A percentile compares a stretch with the other conserved stretches of the same genome.
phyloP scores from a whole-genome alignment of 2,797 vertebrate species.

The Lateolabrax maculatus region DNA sequence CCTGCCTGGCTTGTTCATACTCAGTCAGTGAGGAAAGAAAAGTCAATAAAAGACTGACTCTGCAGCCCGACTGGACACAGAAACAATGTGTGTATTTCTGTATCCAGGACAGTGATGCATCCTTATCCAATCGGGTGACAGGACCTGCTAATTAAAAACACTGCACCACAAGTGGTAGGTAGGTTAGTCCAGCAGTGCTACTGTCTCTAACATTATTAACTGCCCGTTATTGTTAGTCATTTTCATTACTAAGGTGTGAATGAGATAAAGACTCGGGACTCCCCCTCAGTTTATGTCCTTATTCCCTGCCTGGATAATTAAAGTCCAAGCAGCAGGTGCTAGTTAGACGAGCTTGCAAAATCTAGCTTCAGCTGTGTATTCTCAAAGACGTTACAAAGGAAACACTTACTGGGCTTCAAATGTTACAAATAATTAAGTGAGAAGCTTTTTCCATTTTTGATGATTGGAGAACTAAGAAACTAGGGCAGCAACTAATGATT shows the following conservation, averaged over 20 bases:
- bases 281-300: conserved; percentile 45
- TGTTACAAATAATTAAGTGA: background rate
- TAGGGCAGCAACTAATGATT: background rate
- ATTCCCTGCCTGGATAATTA: conserved; percentile 73
- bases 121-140: conserved; percentile 37
- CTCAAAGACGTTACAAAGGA: conserved; percentile 23
- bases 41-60: conserved; percentile 13
- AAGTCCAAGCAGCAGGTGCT: conserved; percentile 68
- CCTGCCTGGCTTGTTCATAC: background rate
- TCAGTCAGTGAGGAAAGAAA: background rate
- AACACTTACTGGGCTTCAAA: conserved; percentile 15
- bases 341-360: conserved; percentile 56
- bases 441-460: background rate
- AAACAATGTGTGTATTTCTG: conserved; percentile 27
- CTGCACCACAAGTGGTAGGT: conserved; percentile 25
- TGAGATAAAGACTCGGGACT: conserved; percentile 56
- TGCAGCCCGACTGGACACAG: conserved; percentile 13
- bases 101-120: conserved; percentile 23
- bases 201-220: conserved; percentile 47
- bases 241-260: conserved; percentile 55
- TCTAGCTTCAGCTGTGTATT: conserved; percentile 46
- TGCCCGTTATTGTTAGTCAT: conserved; percentile 30
- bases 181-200: conserved; percentile 23
- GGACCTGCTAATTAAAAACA: conserved; percentile 33
- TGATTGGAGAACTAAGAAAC: background rate